phyloP scores from a whole-genome alignment of 2,888 invertebrate species.

The Tupiocoris notatus region DNA sequence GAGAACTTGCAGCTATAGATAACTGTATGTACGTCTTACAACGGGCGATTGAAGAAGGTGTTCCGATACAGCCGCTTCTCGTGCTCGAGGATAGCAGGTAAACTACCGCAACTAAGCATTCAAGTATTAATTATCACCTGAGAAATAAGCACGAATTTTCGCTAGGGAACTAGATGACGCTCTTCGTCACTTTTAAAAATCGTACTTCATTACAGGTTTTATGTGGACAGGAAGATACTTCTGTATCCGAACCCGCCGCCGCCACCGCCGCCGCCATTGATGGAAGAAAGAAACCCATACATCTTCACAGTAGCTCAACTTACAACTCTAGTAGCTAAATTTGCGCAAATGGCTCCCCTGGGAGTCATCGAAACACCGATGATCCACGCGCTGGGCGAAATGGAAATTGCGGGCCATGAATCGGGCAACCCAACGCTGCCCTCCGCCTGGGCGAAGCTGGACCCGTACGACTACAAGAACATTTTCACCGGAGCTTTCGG shows the following conservation, averaged over 20 bases:
- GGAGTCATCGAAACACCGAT: constrained; percentile 42
- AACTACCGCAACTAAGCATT: too few species aligned
- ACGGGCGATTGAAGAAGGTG: constrained; percentile 57
- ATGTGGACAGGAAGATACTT: constrained; percentile 57
- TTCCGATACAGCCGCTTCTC: constrained; percentile 57
- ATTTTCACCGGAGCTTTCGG: constrained; percentile 58
- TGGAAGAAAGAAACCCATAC: constrained; percentile 44
- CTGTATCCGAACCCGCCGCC: constrained; percentile 50
- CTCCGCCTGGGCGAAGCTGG: constrained; percentile 43
- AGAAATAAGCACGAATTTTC: too few species aligned
- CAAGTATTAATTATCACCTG: too few species aligned
- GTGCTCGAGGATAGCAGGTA: constrained; percentile 56
- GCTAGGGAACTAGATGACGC: too few species aligned
- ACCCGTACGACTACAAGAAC: constrained; percentile 32
- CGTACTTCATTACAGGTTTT: constrained; percentile 52
- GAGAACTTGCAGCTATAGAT: constrained; percentile 54
- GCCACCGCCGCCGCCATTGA: constrained; percentile 42
- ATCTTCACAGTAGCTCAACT: constrained; percentile 52
- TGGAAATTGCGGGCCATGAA: constrained; percentile 43
- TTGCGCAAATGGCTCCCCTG: constrained; percentile 41
- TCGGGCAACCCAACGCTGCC: constrained; percentile 43
- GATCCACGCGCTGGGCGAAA: constrained; percentile 40
- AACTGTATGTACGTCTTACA: constrained; percentile 51
- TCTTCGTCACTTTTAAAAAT: too few species aligned
- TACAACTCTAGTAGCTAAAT: constrained; percentile 34